Conservation (phyloP, 2,113 vertebrate genomes). For the Hipposideros armiger region DNA sequence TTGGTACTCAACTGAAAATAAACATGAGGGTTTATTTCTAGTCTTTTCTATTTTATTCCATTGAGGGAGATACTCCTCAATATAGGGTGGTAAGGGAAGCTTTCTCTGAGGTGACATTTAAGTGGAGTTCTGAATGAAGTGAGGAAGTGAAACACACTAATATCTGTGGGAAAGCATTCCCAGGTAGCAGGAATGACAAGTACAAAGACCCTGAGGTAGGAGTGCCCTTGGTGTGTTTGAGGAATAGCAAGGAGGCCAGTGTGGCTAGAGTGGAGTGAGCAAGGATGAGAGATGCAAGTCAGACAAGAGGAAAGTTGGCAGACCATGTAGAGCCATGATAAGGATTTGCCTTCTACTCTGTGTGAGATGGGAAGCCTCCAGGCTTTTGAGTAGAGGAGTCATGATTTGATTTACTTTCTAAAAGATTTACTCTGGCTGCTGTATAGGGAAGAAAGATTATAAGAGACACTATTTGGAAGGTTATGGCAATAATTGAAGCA, state of each 20-base stretch:
- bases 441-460: neutral
- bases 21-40: neutral
- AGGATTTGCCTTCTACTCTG: constrained; percentile 34
- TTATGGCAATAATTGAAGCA: neutral
- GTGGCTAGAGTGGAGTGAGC: neutral
- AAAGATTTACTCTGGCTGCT: neutral
- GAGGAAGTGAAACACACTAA: neutral
- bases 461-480: neutral
- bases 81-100: neutral
- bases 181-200: neutral
- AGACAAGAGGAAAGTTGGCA: neutral
- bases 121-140: constrained; percentile 33
- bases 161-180: neutral
- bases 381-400: neutral
- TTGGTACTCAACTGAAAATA: constrained; percentile 5
- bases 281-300: neutral
- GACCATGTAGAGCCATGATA: neutral
- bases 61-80: constrained; percentile 7
- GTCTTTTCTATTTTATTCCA: constrained; percentile 7
- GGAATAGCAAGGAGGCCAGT: neutral
- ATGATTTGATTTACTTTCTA: constrained; percentile 44
- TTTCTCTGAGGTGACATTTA: neutral
- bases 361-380: neutral
- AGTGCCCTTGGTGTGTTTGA: neutral
- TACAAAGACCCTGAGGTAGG: neutral